Evolutionary conservation across 23 tunicate species (phyloP), one percentile per base, ranked within the genome.

Genomic region (Ascidia mentula): DNA sequence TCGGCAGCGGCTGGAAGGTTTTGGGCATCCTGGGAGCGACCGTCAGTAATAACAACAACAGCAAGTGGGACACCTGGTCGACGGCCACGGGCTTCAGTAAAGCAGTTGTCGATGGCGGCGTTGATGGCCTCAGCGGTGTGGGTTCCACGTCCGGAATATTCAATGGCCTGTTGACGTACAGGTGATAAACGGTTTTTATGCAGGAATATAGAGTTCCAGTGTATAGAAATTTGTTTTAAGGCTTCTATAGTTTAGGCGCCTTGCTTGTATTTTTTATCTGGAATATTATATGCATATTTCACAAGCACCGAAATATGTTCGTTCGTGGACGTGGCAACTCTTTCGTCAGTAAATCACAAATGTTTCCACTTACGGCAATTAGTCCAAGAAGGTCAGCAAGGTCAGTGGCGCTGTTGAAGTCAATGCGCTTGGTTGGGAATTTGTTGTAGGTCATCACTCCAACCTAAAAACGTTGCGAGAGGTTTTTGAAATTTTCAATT

Each of bases 61-160:
- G 82, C 77, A 38, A 93, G 77, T 40, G 88, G 89, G n/a, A 75
- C 89, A 24, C 65, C 71, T 9, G 89, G 72, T 28, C 98, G 89
- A 31, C 98, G 84, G 15, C 98, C 98, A 1, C 45, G 38, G 0
- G 40, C 86, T 20, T 40, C 89, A 26, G 32, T 45, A 37, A 93
- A 46, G 60, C 84, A 73, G 34, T 84, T 36, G 9, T 53, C 35
- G 1, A 77, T 75, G 0, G 93, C 81, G 46, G 36, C 76, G 0
- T 84, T 65, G 45, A 93, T 93, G 76, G 98, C 98, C n/a, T 36
- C 20, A 3, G 98, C 98, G 38, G 98, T 93, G 38, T 76, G 40
- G 0, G 98, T 93, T 5, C 98, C 98, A n/a, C 93, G 65, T 76
- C 98, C 98, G 60, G 38, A 74, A 82, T 92, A 92, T 79, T 31